Percentiles rank a stretch among this genome's conserved stretches.
Conservation (phyloP, 2,113 vertebrate species). For the Xerus inauris region DNA sequence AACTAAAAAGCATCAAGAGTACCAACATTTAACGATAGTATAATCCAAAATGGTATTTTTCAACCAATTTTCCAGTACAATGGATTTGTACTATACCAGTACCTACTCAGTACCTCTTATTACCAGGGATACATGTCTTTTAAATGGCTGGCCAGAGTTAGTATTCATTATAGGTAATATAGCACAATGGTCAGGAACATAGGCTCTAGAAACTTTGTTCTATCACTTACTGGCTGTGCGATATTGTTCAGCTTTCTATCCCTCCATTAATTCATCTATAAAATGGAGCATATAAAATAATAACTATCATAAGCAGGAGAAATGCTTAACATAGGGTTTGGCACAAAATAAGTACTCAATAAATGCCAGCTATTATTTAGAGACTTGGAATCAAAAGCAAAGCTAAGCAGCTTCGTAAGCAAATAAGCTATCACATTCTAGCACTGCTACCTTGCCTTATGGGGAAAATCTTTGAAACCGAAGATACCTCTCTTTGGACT, state of each 20-base stretch:
- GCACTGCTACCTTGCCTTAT: background rate
- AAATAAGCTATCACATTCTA: background rate
- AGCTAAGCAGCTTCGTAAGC: background rate
- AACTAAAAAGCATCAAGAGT: conserved; percentile 5
- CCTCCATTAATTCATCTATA: background rate
- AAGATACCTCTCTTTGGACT: background rate
- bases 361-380: background rate
- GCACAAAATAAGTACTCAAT: background rate
- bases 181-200: background rate
- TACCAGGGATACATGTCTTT: background rate
- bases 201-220: background rate
- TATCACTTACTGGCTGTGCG: background rate
- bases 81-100: background rate
- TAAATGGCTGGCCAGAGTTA: background rate
- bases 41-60: conserved; percentile 44
- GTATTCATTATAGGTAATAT: background rate
- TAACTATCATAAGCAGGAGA: background rate
- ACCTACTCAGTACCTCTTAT: background rate
- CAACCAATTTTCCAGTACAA: background rate
- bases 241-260: background rate
- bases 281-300: background rate
- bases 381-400: background rate
- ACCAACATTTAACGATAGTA: conserved; percentile 28
- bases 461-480: conserved; percentile 9
- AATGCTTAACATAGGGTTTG: background rate